Evolutionary conservation across 2,113 vertebrate species (phyloP), one percentile per base, ranked within the genome.

Genomic region (Fukomys damarensis): DNA sequence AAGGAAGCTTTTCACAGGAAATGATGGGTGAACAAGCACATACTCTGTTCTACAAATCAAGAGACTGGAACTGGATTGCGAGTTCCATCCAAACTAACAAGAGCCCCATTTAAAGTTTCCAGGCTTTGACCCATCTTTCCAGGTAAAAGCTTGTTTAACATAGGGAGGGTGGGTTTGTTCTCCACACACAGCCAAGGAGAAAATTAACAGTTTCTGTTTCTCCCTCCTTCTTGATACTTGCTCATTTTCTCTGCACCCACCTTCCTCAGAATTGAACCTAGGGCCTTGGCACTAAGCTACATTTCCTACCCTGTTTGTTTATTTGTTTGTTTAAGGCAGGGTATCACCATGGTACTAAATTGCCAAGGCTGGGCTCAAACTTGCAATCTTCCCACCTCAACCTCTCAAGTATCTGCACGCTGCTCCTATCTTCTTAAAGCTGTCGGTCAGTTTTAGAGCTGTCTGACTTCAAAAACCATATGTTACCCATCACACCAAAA

Each of bases 131-230:
- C 32, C 0, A 0, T 30, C 86, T 24, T 61, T 77, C 43, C 59
- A 46, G 30, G 3, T 46, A 54, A 66, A 56, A 56, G 58, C 19
- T 7, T 72, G 88, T 17, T 19, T 38, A 66, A 46, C 3, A 3
- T 0, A 41, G 54, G 28, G 30, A 56, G 32, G 26, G 46, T 0
- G 2, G n/a, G 26, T 5, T 14, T 14, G 24, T 30, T 32, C 43
- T 81, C 58, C 84, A 38, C 5, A 2, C 13, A 19, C 32, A 9
- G 35, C 52, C 43, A 35, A 56, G n/a, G 32, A 61, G 90, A 43
- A 43, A 49, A 32, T 46, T 76, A 28, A 12, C 54, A 56, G 16
- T 58, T 59, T 26, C 59, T 61, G 5, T 7, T 26, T 26, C 8
- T 61, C 22, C 59, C 24, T 61, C 24, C 9, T 61, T 26, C 59